A percentile compares a stretch with the other conserved stretches of the same genome.
Evolutionary conservation across 2,797 vertebrate genomes (phyloP).

Genomic region (Lithobates pipiens): DNA sequence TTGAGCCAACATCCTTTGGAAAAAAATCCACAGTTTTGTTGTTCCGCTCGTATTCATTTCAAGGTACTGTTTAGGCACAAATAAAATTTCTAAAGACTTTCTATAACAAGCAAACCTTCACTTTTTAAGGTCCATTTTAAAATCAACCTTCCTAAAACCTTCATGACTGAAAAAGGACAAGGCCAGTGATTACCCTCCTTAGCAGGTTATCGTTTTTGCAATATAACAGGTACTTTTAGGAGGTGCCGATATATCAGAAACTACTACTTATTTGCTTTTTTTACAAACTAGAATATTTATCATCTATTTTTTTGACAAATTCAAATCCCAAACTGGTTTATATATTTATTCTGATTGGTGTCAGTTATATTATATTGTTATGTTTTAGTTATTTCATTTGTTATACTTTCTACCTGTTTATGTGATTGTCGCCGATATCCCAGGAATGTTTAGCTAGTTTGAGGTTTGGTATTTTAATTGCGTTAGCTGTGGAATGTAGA

Average conservation of each 20-base stretch:
- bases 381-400: slow-evolving; percentile 12
- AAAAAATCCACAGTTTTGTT: too few relatives aligned
- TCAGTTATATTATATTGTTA: not conserved
- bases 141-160: too few relatives aligned
- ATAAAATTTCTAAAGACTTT: too few relatives aligned
- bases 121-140: too few relatives aligned
- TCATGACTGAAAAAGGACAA: too few relatives aligned
- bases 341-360: not conserved
- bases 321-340: not conserved
- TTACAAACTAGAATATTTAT: not conserved
- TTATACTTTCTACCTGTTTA: slow-evolving; percentile 37
- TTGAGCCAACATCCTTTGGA: too few relatives aligned
- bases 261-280: not conserved
- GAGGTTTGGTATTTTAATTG: slow-evolving; percentile 61
- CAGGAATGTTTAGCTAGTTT: slow-evolving; percentile 58
- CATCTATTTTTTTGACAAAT: not conserved
- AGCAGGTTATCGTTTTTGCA: too few relatives aligned
- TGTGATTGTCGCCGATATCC: slow-evolving; percentile 45
- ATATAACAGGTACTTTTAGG: too few relatives aligned
- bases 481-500: slow-evolving; percentile 57
- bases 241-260: not conserved
- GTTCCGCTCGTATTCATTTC: too few relatives aligned
- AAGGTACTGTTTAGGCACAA: too few relatives aligned
- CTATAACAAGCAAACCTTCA: too few relatives aligned
- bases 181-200: too few relatives aligned